These are phyloP conservation scores for Centropus unirufus DNA, from an alignment of 2,113 vertebrate species.

Conservation along the genomic window DNA sequence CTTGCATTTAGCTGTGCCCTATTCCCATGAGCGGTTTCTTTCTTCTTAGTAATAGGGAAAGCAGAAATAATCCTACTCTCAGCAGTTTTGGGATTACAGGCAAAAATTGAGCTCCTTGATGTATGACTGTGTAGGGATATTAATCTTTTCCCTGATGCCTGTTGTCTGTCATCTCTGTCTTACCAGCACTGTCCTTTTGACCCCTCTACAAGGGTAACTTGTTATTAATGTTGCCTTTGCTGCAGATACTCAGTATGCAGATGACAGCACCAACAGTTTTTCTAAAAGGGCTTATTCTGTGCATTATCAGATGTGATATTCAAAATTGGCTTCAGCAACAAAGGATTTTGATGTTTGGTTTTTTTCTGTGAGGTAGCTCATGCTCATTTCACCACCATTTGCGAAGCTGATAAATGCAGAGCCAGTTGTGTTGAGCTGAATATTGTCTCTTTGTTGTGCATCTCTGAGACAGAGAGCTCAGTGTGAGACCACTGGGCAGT, in stretches of 20 bases:
- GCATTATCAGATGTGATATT: background rate
- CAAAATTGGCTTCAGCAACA: slow-evolving; percentile 20
- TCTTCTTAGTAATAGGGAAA: slow-evolving; percentile 45
- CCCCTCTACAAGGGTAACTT: slow-evolving; percentile 36
- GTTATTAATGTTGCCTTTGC: slow-evolving; percentile 35
- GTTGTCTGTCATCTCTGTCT: slow-evolving; percentile 54
- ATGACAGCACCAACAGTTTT: slow-evolving; percentile 57
- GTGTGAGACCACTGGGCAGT: background rate
- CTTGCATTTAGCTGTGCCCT: background rate
- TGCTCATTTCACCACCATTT: slow-evolving; percentile 11
- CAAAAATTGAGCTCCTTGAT: slow-evolving; percentile 69
- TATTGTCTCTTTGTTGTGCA: background rate
- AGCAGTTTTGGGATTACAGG: slow-evolving; percentile 68
- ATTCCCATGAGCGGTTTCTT: slow-evolving; percentile 15
- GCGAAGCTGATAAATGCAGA: background rate
- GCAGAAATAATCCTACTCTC: slow-evolving; percentile 64
- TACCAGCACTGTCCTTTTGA: slow-evolving; percentile 56
- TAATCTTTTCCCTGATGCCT: slow-evolving; percentile 56
- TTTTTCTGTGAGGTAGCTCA: rapidly evolving
- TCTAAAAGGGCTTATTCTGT: slow-evolving; percentile 14
- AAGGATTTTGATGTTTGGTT: background rate
- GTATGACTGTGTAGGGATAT: slow-evolving; percentile 52
- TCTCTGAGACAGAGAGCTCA: background rate
- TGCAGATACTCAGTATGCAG: background rate
- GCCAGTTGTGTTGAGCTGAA: background rate